Conservation (phyloP, 2,888 invertebrate genomes). For the Operophtera brumata region DNA sequence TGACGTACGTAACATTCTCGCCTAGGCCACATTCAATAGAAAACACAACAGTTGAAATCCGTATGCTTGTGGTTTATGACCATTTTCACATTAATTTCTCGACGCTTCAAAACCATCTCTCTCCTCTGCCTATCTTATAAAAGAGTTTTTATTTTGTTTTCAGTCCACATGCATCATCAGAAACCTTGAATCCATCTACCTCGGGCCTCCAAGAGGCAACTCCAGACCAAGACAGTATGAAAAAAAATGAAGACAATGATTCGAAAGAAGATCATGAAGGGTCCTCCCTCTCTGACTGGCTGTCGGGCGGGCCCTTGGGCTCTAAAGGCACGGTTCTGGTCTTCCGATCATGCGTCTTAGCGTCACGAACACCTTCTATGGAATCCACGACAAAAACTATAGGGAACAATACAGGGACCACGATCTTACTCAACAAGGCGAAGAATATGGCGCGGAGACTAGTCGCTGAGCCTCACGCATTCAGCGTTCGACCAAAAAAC, state of each 20-base stretch:
- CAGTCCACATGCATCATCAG: conserved; percentile 78
- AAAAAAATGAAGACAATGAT: conserved; percentile 63
- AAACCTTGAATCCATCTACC: conserved; percentile 70
- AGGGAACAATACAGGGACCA: conserved; percentile 69
- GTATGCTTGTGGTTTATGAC: too few relatives aligned
- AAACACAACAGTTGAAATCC: not conserved
- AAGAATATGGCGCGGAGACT: conserved; percentile 71
- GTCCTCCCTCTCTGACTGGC: conserved; percentile 72
- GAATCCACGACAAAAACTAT: conserved; percentile 69
- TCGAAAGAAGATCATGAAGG: conserved; percentile 58
- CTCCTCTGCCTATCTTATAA: not conserved
- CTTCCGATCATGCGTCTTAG: conserved; percentile 84
- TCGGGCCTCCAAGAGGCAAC: conserved; percentile 63
- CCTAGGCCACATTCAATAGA: not conserved
- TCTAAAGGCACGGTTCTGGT: conserved; percentile 83
- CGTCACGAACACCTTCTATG: conserved; percentile 67
- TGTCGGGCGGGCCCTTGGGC: conserved; percentile 82
- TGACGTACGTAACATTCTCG: conserved; percentile 15
- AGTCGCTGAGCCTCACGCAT: conserved; percentile 68
- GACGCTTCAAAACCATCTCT: not conserved
- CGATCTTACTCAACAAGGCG: conserved; percentile 70
- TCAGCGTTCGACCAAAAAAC: conserved; percentile 65
- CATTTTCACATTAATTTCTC: too few relatives aligned
- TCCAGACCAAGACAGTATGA: conserved; percentile 62
- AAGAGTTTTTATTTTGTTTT: conserved; percentile 29